These are phyloP conservation scores for Scytalopus superciliaris DNA, from an alignment of 2,113 vertebrate species.

Conservation along the genomic window DNA sequence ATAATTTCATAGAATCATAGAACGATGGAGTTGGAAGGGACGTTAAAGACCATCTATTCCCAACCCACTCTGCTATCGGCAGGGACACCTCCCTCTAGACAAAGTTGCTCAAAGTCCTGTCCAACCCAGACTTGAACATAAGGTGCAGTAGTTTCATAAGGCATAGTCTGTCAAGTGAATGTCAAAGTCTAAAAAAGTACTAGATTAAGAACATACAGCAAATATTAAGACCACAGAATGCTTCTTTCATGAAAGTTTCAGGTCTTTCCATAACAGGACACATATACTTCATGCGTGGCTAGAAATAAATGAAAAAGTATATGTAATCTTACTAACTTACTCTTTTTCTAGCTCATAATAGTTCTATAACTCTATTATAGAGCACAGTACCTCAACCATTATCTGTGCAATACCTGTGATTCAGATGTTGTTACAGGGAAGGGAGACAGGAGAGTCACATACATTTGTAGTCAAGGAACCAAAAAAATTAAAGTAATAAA, in stretches of 20 bases:
- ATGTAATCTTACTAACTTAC: neutral
- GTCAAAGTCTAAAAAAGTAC: neutral
- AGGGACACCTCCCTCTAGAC: neutral
- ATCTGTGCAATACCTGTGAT: neutral
- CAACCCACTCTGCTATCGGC: fast-evolving
- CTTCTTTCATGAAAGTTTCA: neutral
- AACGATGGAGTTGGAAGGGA: neutral
- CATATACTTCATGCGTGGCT: neutral
- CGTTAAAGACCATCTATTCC: neutral
- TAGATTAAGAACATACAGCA: neutral
- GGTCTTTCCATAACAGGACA: neutral
- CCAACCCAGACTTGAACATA: neutral
- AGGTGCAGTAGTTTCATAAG: neutral
- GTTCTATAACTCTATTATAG: neutral
- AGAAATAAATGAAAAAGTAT: neutral
- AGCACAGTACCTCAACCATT: neutral
- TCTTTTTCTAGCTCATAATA: neutral
- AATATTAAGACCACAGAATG: neutral
- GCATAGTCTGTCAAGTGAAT: neutral
- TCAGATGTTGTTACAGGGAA: neutral
- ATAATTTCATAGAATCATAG: neutral
- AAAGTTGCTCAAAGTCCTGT: neutral
- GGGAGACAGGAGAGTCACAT: neutral
- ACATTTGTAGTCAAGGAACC: neutral
- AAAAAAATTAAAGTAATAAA: neutral